These are phyloP conservation scores for Triops cancriformis DNA, from an alignment of 1,140 invertebrate species.

Conservation along the genomic window DNA sequence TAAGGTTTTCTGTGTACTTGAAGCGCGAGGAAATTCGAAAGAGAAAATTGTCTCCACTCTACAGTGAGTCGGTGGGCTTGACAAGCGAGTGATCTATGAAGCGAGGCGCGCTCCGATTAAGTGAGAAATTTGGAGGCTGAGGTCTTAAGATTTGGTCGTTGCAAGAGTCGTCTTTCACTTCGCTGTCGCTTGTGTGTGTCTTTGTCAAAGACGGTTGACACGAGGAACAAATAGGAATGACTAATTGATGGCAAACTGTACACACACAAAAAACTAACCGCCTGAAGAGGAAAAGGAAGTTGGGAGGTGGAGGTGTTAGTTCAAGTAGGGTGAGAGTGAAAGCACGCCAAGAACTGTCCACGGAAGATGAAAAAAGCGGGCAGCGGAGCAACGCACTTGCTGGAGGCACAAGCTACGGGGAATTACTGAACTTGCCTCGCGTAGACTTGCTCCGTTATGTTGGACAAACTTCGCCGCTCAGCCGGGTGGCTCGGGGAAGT, in stretches of 20 bases:
- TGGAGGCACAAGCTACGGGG: not conserved
- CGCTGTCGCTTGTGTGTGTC: no score
- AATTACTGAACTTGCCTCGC: slow-evolving; percentile 2
- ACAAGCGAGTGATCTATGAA: not conserved
- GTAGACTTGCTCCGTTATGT: not conserved
- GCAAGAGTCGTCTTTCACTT: no score
- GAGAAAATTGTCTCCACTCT: not conserved
- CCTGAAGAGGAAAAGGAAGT: no score
- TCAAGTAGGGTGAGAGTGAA: no score
- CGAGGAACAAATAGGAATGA: no score
- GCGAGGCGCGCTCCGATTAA: not conserved
- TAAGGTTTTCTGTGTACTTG: not conserved
- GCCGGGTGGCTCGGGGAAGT: not conserved
- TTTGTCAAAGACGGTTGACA: no score
- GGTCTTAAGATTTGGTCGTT: no score
- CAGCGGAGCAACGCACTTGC: not conserved
- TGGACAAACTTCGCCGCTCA: not conserved
- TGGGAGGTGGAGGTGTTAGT: no score
- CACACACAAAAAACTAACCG: no score
- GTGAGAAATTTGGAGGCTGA: no score
- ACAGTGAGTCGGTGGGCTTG: not conserved
- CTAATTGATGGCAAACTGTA: no score
- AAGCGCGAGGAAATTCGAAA: no score
- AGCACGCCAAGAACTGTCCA: not conserved
- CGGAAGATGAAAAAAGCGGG: not conserved